Evolutionary conservation across 2,888 invertebrate genomes (phyloP).

Genomic region (Biston stratarius): DNA sequence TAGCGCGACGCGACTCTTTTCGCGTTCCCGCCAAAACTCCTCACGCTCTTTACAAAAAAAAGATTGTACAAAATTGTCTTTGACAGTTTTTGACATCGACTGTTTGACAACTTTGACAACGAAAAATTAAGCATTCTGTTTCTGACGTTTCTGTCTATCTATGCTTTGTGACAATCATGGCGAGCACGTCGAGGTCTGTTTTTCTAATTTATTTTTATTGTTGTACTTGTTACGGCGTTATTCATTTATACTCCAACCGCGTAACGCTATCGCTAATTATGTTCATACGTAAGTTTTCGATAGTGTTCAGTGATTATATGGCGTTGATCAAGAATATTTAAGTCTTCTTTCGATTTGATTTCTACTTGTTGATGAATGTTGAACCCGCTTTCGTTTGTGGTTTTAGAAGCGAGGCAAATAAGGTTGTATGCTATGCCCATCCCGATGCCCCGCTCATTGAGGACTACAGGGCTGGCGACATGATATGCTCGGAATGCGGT

Average conservation of each 20-base stretch:
- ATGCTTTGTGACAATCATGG: conserved; percentile 85
- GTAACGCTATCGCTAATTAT: conserved; percentile 55
- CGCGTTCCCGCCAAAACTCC: too few relatives aligned
- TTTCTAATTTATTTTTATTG: conserved; percentile 70
- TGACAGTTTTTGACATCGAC: conserved; percentile 14
- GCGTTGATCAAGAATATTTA: conserved; percentile 45
- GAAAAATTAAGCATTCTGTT: conserved; percentile 19
- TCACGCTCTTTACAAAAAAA: too few relatives aligned
- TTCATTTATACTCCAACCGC: conserved; percentile 52
- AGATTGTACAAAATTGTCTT: too few relatives aligned
- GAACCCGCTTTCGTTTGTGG: conserved; percentile 72
- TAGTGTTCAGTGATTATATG: conserved; percentile 47
- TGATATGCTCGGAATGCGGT: conserved; percentile 99
- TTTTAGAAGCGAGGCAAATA: conserved; percentile 90
- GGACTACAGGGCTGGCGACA: conserved; percentile 99
- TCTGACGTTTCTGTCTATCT: conserved; percentile 45
- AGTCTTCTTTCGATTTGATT: conserved; percentile 59
- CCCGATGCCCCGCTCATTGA: conserved; percentile 98
- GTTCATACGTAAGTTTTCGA: conserved; percentile 62
- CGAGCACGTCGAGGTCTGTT: conserved; percentile 89
- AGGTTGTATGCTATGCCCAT: conserved; percentile 96
- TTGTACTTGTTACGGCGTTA: conserved; percentile 56
- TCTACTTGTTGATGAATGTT: conserved; percentile 70
- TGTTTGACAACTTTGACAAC: conserved; percentile 35
- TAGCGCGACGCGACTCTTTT: too few relatives aligned